Base-by-base conservation (phyloP, 2,797 vertebrate species). In the Sebastolobus alascanus region DNA sequence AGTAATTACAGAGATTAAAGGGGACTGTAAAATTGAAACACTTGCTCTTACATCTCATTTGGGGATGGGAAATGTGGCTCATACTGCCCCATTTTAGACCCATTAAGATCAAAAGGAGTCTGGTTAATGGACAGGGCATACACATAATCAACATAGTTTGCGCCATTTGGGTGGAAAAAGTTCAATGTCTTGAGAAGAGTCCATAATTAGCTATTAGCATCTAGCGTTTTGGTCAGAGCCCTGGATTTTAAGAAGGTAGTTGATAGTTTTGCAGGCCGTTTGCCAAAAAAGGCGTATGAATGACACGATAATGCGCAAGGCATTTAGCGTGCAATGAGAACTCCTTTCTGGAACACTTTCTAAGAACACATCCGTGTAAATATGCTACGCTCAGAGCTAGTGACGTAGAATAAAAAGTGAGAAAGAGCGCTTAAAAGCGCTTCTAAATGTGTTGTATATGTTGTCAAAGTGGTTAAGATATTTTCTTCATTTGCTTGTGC, bases 1-100 rank as follows among this genome's bases (percentile, higher is more conserved):
- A 37, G 11, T 60, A 29, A 69, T 67, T 52, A 60, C 12, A 35
- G 25, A 40, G 61, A 78, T 78, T 52, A 37, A 77, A 68, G 7
- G 43, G 29, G 8, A 27, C 5, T 22, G 16, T 9, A 55, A 61
- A 65, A 20, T 3, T 58, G 8, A 75, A 75, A 68, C 10, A 68
- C 13, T 70, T 52, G 11, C 43, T 25, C 20, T 33, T 50, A 56
- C 18, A 64, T 73, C 13, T 43, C 29, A 76, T 63, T 73, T 52
- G 5, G n/a, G 14, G 7, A 10, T 2, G 4, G 13, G 18, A 25
- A 31, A 54, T 55, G 6, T 67, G 50, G 38, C 18, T 31, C 38
- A 65, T 4, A 27, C 20, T 12, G 16, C 11, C 20, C 6, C 8
- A 43, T 25, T 29, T 25, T 56, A 56, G 77, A 56, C 18, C 6